Conservation (phyloP, 2,113 vertebrate species). For the Mystacornis crossleyi region DNA sequence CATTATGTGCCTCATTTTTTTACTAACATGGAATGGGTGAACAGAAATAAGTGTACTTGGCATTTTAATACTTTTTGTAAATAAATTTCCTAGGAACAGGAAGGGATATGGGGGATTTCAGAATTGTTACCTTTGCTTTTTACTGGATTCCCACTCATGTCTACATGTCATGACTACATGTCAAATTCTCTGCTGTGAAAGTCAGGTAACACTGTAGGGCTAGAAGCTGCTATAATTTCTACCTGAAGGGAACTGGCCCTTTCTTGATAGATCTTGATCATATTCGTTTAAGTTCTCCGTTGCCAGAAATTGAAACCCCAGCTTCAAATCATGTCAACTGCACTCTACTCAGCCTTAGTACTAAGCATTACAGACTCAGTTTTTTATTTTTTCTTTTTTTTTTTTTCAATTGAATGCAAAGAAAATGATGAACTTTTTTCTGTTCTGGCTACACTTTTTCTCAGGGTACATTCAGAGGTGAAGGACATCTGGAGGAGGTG, state of each 20-base stretch:
- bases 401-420: not conserved
- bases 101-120: not conserved
- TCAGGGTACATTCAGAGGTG: not conserved
- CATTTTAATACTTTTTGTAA: not conserved
- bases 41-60: not conserved
- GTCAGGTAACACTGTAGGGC: not conserved
- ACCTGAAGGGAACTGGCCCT: not conserved
- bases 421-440: not conserved
- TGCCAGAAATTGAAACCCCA: not conserved
- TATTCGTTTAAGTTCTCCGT: not conserved
- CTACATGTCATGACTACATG: rapidly evolving
- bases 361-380: not conserved
- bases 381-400: rapidly evolving
- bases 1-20: not conserved
- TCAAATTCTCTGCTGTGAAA: not conserved
- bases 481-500: not conserved
- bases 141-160: not conserved
- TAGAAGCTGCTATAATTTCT: not conserved
- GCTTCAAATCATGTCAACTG: not conserved
- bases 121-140: not conserved
- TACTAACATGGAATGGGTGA: not conserved
- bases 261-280: not conserved
- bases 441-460: not conserved
- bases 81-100: not conserved
- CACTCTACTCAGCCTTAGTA: not conserved